Evolutionary conservation across 2,888 invertebrate species (phyloP).

Genomic region (Chymomyza procnemis): DNA sequence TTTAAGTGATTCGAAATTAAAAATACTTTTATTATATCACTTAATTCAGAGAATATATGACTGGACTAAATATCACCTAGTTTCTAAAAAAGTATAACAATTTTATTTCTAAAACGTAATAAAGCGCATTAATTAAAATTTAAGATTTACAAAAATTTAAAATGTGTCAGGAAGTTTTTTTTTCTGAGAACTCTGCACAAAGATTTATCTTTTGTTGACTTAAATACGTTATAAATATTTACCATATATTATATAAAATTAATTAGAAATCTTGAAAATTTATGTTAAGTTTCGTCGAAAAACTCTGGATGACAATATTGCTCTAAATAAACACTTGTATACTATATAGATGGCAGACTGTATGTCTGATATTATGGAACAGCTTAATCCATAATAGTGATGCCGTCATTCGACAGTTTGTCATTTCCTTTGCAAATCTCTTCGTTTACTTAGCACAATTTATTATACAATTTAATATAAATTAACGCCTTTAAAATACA

Average conservation of each 20-base stretch:
- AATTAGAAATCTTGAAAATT: background rate
- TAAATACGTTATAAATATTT: too few species aligned
- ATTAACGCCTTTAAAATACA: constrained; percentile 57
- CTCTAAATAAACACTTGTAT: background rate
- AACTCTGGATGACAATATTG: background rate
- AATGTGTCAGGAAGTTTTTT: background rate
- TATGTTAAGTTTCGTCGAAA: background rate
- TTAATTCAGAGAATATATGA: too few species aligned
- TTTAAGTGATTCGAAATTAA: too few species aligned
- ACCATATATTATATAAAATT: background rate
- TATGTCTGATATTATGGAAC: background rate
- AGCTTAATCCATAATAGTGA: background rate
- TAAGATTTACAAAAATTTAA: background rate
- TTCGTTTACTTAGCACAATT: background rate
- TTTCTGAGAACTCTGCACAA: background rate
- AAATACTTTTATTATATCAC: too few species aligned
- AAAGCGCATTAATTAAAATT: too few species aligned
- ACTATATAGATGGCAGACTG: background rate
- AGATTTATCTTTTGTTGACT: background rate
- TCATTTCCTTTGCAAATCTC: background rate
- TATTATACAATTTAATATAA: constrained; percentile 64
- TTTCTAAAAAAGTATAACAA: too few species aligned
- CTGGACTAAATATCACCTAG: too few species aligned
- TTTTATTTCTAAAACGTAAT: too few species aligned
- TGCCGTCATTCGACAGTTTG: background rate